Conservation (phyloP, 2,888 invertebrate species). For the Sinelater perroti region DNA sequence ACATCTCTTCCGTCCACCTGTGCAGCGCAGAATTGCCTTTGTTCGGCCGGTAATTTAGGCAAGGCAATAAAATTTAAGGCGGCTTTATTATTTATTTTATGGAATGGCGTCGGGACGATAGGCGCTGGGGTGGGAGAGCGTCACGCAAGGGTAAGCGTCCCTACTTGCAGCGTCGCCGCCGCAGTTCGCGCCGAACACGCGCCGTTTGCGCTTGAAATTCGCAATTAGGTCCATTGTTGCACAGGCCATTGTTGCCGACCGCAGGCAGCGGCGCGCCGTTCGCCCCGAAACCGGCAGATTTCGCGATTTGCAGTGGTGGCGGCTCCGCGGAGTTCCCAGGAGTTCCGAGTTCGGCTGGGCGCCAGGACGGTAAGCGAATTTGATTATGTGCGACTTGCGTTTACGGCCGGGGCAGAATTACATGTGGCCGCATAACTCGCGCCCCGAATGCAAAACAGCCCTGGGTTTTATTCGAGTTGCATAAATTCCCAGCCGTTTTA, state of each 20-base stretch:
- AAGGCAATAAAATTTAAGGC: constrained; percentile 26
- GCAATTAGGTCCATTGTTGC: constrained; percentile 22
- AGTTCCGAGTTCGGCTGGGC: no score
- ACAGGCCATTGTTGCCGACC: constrained; percentile 17
- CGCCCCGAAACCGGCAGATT: no score
- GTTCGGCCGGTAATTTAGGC: constrained; percentile 13
- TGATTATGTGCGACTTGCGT: no score
- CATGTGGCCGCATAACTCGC: no score
- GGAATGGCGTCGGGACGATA: constrained; percentile 37
- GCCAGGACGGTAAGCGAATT: no score
- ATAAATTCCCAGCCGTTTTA: no score
- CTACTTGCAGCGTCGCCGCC: constrained; percentile 43
- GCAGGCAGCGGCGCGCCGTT: constrained; percentile 2
- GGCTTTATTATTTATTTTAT: constrained; percentile 41
- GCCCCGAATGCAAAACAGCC: no score
- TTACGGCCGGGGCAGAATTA: no score
- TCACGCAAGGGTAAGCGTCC: constrained; percentile 46
- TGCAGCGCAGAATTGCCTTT: neutral
- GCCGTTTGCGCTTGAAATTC: constrained; percentile 36
- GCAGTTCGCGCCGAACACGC: constrained; percentile 45
- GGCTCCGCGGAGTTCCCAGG: neutral
- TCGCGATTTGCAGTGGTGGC: no score
- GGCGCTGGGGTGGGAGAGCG: constrained; percentile 37
- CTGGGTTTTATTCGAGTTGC: no score
- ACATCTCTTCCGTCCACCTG: constrained; percentile 1